Percentiles rank a stretch among this genome's conserved stretches.
Evolutionary conservation across 2,113 vertebrate genomes (phyloP).

Genomic region (Neopipo cinnamomea): DNA sequence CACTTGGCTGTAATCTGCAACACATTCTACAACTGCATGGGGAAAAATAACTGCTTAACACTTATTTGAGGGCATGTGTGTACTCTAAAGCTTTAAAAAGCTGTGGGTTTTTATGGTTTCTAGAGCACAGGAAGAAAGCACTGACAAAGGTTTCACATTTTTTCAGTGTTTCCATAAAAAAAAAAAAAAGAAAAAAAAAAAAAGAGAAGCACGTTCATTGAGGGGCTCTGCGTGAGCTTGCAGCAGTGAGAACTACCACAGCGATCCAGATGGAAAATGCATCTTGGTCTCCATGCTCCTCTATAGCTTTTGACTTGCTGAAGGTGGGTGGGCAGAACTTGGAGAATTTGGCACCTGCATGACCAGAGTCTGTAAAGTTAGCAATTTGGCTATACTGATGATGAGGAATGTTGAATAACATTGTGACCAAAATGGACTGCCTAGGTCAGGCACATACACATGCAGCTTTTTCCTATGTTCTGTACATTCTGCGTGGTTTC

Average conservation of each 20-base stretch:
- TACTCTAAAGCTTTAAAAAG: slow-evolving; percentile 2
- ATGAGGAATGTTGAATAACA: slow-evolving; percentile 32
- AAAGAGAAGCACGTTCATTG: background rate
- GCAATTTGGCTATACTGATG: background rate
- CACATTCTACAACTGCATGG: slow-evolving; percentile 14
- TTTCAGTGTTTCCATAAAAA: background rate
- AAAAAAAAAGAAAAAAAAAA: background rate
- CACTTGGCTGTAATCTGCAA: background rate
- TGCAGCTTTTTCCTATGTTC: slow-evolving; percentile 42
- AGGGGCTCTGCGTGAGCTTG: background rate
- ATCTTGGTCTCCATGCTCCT: background rate
- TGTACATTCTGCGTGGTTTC: slow-evolving; percentile 28
- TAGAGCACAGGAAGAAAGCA: slow-evolving; percentile 1
- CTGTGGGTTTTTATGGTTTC: background rate
- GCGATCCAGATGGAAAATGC: slow-evolving; percentile 31
- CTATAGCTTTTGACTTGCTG: slow-evolving; percentile 1
- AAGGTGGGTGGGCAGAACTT: slow-evolving; percentile 49
- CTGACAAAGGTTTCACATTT: background rate
- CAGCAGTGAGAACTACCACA: background rate
- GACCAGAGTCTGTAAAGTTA: slow-evolving; percentile 24
- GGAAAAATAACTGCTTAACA: slow-evolving; percentile 43
- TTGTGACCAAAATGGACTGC: background rate
- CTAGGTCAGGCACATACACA: background rate
- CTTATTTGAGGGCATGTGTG: background rate
- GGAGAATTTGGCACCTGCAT: slow-evolving; percentile 31